These are phyloP conservation scores for Daubentonia madagascariensis DNA, from an alignment of 2,113 vertebrate species.

Conservation along the genomic window DNA sequence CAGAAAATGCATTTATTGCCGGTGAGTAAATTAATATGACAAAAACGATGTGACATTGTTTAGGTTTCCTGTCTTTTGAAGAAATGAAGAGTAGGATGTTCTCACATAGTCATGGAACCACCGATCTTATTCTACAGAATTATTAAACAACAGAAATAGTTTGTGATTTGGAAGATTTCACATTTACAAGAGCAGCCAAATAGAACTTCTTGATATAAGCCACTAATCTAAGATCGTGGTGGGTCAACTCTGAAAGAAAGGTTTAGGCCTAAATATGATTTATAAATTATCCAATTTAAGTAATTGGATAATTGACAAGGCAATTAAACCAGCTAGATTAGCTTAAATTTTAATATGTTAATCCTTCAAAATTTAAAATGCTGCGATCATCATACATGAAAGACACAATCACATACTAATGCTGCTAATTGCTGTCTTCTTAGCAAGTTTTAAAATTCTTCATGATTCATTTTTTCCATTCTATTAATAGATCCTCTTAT, in stretches of 20 bases:
- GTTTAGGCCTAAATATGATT: not conserved
- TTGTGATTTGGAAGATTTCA: not conserved
- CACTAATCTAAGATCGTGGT: not conserved
- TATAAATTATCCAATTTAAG: constrained; percentile 1
- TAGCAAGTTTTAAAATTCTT: not conserved
- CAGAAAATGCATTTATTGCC: not conserved
- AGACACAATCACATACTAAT: not conserved
- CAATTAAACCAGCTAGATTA: not conserved
- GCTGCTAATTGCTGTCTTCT: not conserved
- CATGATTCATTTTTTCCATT: not conserved
- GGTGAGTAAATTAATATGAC: constrained; percentile 22
- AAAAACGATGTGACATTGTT: not conserved
- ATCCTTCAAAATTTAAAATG: not conserved
- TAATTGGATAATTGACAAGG: constrained; percentile 3
- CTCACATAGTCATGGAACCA: not conserved
- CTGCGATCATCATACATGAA: not conserved
- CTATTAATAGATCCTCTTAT: not conserved
- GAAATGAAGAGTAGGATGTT: not conserved
- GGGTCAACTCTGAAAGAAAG: not conserved
- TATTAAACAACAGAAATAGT: not conserved
- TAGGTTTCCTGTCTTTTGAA: not conserved
- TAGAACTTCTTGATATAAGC: not conserved
- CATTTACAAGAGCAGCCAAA: not conserved
- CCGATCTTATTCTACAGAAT: not conserved
- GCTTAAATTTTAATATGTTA: constrained; percentile 37